Evolutionary conservation across 30 jellyfish, hydroid and myxozoan genomes (phyloP), one percentile per base, ranked within the genome.

Genomic region (Turritopsis rubra): DNA sequence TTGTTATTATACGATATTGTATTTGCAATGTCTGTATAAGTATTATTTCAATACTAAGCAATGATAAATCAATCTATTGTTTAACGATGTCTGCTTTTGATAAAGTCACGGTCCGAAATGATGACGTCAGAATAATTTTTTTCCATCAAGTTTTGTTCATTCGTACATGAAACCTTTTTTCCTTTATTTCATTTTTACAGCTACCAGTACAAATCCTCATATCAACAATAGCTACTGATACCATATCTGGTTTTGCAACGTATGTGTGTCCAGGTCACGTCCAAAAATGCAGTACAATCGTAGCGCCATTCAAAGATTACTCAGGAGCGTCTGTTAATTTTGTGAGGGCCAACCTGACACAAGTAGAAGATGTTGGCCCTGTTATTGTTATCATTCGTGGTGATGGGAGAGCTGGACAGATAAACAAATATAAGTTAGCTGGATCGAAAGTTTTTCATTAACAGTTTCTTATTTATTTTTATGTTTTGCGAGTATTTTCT

Each of bases 161-260:
- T n/a, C n/a, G n/a, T n/a, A n/a, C n/a, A n/a, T n/a, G n/a, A n/a
- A n/a, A n/a, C n/a, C n/a, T n/a, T n/a, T n/a, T n/a, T 41, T 41
- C 13, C 9, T 41, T 41, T 41, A 0, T n/a, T 0, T 68, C 77
- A 7, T 7, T 68, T 9, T 68, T 68, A 21, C 21, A 68, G 77
- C 30, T 68, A 68, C 77, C 77, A 7, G 77, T 23, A 8, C 8
- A 68, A 23, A 31, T 86, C 21, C 53, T 77, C 16, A 53, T 86
- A 18, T 81, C 95, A 18, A 88, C 81, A 22, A 41, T 86, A 28
- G 95, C 89, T 16, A 65, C 75, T 13, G 89, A 86, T 70, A 83
- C 81, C 53, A 30, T 79, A 8, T 86, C 95, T 9, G 89, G 89
- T 21, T 86, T 86, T 72, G 95, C 89, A 28, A 86, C 95, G 13